Conservation (phyloP, 2,888 invertebrate genomes). For the Rhagium mordax region DNA sequence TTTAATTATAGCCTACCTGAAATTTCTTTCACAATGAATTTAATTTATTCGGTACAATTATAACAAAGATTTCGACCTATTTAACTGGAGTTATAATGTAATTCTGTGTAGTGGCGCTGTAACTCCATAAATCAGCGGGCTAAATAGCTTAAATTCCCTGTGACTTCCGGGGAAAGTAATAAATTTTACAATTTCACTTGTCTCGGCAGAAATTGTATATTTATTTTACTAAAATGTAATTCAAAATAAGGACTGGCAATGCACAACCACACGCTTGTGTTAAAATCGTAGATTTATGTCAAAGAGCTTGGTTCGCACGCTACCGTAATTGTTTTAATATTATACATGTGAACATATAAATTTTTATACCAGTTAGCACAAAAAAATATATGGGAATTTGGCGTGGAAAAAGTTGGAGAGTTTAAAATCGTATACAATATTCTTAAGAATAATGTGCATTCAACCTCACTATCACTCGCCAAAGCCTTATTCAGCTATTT, state of each 20-base stretch:
- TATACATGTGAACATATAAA: too few species aligned
- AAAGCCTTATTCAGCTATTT: too few species aligned
- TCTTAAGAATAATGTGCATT: too few species aligned
- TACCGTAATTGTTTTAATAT: not conserved
- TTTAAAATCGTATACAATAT: too few species aligned
- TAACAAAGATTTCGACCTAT: constrained; percentile 6
- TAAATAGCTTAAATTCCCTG: constrained; percentile 11
- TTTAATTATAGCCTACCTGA: not conserved
- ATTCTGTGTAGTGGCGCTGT: constrained; percentile 5
- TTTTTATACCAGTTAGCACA: too few species aligned
- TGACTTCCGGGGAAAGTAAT: constrained; percentile 12
- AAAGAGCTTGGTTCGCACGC: not conserved
- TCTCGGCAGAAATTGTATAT: constrained; percentile 1
- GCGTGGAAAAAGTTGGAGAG: too few species aligned
- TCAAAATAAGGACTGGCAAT: not conserved
- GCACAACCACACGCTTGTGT: not conserved
- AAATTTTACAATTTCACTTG: constrained; percentile 6
- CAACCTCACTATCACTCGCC: too few species aligned
- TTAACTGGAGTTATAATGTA: constrained; percentile 16
- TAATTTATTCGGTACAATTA: not conserved
- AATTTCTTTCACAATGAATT: not conserved
- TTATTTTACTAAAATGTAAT: constrained; percentile 14
- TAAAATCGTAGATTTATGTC: not conserved
- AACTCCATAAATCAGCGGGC: constrained; percentile 3
- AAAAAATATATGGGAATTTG: too few species aligned